A percentile compares a stretch with the other conserved stretches of the same genome.
phyloP scores from a whole-genome alignment of 1,140 invertebrate species.

The Cotesia typhae region DNA sequence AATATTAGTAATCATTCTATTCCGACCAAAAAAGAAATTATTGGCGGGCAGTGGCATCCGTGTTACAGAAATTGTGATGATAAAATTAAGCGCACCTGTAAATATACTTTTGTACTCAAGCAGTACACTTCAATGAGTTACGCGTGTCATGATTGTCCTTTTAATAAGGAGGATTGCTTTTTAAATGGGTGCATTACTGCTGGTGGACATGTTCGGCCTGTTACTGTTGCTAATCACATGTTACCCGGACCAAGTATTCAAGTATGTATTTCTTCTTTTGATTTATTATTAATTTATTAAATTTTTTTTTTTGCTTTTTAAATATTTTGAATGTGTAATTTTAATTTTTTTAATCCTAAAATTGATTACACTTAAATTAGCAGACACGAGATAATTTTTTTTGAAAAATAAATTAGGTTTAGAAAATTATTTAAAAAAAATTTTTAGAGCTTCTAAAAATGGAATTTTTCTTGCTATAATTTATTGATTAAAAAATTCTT shows the following conservation, averaged over 20 bases:
- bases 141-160: constrained; percentile 65
- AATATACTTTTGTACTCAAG: constrained; percentile 39
- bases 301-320: too few relatives aligned
- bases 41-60: constrained; percentile 49
- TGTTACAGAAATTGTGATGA: constrained; percentile 62
- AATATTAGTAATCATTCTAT: not conserved
- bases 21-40: constrained; percentile 21
- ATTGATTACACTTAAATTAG: too few relatives aligned
- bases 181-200: constrained; percentile 63
- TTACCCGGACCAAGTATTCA: constrained; percentile 66
- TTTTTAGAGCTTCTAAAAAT: too few relatives aligned
- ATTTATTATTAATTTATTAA: too few relatives aligned
- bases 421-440: too few relatives aligned
- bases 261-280: constrained; percentile 42
- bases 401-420: too few relatives aligned
- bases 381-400: too few relatives aligned
- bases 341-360: too few relatives aligned
- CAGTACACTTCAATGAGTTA: constrained; percentile 46
- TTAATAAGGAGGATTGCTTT: constrained; percentile 59
- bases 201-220: constrained; percentile 60
- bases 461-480: too few relatives aligned
- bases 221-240: constrained; percentile 62
- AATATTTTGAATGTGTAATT: too few relatives aligned
- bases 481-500: too few relatives aligned
- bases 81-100: constrained; percentile 28